Percentiles rank a stretch among this genome's conserved stretches.
Conservation (phyloP, 2,888 invertebrate species). For the Erynnis tages region DNA sequence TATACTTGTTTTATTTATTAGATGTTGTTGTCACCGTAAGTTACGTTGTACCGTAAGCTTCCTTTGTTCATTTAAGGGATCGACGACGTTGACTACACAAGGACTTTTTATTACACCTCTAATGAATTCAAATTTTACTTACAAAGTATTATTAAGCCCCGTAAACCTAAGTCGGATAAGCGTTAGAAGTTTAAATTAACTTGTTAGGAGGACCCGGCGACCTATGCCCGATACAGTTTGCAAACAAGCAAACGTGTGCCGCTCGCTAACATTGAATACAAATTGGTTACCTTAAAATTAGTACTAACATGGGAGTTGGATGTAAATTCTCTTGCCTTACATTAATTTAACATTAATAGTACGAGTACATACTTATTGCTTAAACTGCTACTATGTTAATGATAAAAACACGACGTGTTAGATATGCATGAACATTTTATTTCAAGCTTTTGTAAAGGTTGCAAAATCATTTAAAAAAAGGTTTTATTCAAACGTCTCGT, state of each 20-base stretch:
- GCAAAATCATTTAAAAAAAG: too few species aligned
- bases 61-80: too few species aligned
- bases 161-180: constrained; percentile 60
- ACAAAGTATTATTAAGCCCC: constrained; percentile 56
- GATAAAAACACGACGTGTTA: too few species aligned
- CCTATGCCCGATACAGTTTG: constrained; percentile 46
- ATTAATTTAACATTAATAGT: not conserved
- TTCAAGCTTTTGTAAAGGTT: too few species aligned
- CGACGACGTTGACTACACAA: not conserved
- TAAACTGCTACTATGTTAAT: too few species aligned
- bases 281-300: constrained; percentile 48
- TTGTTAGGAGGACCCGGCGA: constrained; percentile 55
- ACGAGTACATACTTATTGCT: too few species aligned
- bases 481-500: too few species aligned
- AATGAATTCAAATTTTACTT: constrained; percentile 53
- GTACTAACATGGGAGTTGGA: not conserved
- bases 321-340: not conserved
- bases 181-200: constrained; percentile 72
- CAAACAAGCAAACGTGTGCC: constrained; percentile 51
- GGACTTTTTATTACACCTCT: constrained; percentile 19
- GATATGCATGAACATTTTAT: too few species aligned
- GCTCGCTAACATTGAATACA: constrained; percentile 56
- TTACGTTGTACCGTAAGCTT: too few species aligned
- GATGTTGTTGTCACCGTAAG: too few species aligned
- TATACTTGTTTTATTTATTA: too few species aligned